Evolutionary conservation across 2,797 vertebrate genomes (phyloP), one percentile per base, ranked within the genome.

Genomic region (Podarcis lilfordi): DNA sequence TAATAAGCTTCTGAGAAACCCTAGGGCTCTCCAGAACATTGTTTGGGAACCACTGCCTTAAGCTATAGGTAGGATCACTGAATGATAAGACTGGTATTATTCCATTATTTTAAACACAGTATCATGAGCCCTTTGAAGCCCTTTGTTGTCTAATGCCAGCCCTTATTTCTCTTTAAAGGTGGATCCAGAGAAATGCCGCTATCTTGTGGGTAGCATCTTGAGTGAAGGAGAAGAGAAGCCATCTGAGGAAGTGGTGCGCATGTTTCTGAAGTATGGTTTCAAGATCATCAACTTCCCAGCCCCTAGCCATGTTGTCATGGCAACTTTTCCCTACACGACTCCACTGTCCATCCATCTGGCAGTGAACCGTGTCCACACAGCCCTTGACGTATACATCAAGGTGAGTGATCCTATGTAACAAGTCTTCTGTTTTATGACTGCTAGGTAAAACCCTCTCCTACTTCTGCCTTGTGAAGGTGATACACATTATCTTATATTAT

Each of bases 271-370:
- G 86, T 97, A 96, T 1, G 98, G 98, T 93, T 99, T 98, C 95
- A 98, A 97, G 92, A 96, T 99, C 78, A 98, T 98, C 95, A 97
- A 97, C 91, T 98, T 99, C 91, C 98, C 98, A 0, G 97, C 98
- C 91, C 97, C 98, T 91, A 98, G 97, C 88, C 98, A 98, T 0
- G 98, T 97, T 85, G 98, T 99, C 91, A 98, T 97, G 86, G 96
- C 98, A 1, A 97, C 97, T 15, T 98, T 99, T 93, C 98, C 98
- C 0, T 97, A 97, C 94, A 98, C 97, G 75, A 98, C 97, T 0
- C 91, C 96, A 0, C 80, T 98, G 80, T 99, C 98, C 50, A 92
- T 97, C 84, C 95, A 97, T 89, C 93, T 99, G 89, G 97, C 97
- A 74, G 76, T 97, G 66, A 97, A 94, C 89, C 96, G 97, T 89